Evolutionary conservation across 2,888 invertebrate genomes (phyloP).

Genomic region (Tetheella fluctuosa): DNA sequence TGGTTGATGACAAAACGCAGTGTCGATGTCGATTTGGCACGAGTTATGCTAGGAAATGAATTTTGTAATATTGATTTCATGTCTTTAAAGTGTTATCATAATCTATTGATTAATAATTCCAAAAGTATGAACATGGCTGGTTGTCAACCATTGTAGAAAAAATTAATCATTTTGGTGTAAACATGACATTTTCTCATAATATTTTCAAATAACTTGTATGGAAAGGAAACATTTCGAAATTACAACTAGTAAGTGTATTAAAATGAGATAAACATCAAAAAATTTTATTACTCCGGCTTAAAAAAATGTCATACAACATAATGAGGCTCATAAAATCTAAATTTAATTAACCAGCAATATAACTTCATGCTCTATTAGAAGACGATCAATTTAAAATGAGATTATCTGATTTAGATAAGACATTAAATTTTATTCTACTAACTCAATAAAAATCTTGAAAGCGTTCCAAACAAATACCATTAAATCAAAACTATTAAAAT

Average conservation of each 20-base stretch:
- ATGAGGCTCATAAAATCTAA: background rate
- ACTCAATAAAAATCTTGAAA: conserved; percentile 1
- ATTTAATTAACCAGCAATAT: conserved; percentile 3
- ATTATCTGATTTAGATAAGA: conserved; percentile 7
- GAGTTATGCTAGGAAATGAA: conserved; percentile 13
- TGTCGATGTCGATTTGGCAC: conserved; percentile 59
- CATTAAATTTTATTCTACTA: background rate
- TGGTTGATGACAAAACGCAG: conserved; percentile 71
- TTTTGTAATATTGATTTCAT: conserved; percentile 5
- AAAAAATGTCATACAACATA: background rate
- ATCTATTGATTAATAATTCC: background rate
- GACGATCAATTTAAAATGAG: conserved; percentile 2
- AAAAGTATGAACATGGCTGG: background rate
- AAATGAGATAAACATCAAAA: background rate
- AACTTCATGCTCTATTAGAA: conserved; percentile 4
- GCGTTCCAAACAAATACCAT: conserved; percentile 11
- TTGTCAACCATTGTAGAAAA: too few relatives aligned
- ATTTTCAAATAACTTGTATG: too few relatives aligned
- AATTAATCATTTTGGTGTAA: too few relatives aligned
- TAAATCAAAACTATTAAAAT: conserved; percentile 38
- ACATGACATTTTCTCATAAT: too few relatives aligned
- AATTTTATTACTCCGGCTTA: background rate
- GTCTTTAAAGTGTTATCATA: background rate
- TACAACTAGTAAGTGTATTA: background rate
- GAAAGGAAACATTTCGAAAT: too few relatives aligned